Percentiles rank a stretch among this genome's conserved stretches.
These are phyloP conservation scores for Atta texana DNA, from an alignment of 1,140 invertebrate genomes.

Conservation along the genomic window DNA sequence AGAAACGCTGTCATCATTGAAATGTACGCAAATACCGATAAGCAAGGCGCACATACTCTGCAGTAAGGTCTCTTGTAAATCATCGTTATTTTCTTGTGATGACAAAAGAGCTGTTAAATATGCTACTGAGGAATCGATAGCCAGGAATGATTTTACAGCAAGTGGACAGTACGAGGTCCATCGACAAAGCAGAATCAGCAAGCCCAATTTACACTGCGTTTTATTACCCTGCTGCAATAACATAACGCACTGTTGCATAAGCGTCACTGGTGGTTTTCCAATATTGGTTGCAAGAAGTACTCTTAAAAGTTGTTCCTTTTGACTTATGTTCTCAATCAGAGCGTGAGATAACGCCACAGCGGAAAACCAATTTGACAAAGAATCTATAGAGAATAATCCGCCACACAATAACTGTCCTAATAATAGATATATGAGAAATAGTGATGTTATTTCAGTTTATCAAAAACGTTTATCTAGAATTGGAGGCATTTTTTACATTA, in stretches of 20 bases:
- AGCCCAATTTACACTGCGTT: constrained; percentile 95
- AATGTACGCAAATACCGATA: constrained; percentile 96
- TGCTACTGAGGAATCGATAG: constrained; percentile 94
- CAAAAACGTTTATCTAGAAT: constrained; percentile 8
- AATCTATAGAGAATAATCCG: constrained; percentile 96
- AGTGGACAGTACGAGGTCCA: constrained; percentile 95
- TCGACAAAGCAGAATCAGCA: constrained; percentile 95
- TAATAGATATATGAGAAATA: constrained; percentile 69
- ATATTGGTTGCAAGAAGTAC: constrained; percentile 96
- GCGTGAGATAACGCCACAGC: constrained; percentile 96
- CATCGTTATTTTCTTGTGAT: constrained; percentile 87
- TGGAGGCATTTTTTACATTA: background rate
- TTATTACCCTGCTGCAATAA: constrained; percentile 95
- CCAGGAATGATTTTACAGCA: constrained; percentile 94
- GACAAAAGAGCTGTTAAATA: constrained; percentile 93
- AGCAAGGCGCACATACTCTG: constrained; percentile 97
- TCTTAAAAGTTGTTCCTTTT: constrained; percentile 97
- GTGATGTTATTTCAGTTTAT: constrained; percentile 18
- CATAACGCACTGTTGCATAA: constrained; percentile 95
- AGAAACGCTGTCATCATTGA: constrained; percentile 95
- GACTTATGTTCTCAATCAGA: constrained; percentile 94
- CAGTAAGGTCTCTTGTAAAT: constrained; percentile 89
- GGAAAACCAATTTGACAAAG: constrained; percentile 99
- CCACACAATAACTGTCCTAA: constrained; percentile 97
- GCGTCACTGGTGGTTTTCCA: constrained; percentile 93